Percentiles rank a stretch among this genome's conserved stretches.
Evolutionary conservation across 2,888 invertebrate species (phyloP).

Genomic region (Lithodes maja): DNA sequence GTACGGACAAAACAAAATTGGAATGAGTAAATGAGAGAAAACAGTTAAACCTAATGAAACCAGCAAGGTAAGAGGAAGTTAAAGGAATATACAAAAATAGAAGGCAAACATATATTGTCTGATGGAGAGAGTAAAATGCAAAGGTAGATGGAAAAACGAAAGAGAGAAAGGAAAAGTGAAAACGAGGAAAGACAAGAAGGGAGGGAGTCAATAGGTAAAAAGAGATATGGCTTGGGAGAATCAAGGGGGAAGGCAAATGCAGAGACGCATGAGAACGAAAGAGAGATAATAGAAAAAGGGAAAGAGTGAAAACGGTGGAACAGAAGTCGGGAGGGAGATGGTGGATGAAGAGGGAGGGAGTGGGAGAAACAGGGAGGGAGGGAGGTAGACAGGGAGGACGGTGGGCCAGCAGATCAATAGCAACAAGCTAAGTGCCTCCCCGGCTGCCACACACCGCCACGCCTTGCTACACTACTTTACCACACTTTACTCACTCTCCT

Average conservation of each 20-base stretch:
- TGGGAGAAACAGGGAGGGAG: neutral
- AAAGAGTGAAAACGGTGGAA: neutral
- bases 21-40: no score
- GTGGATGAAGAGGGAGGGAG: neutral
- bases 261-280: neutral
- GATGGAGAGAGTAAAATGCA: neutral
- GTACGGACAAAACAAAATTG: no score
- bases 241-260: neutral
- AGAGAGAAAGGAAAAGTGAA: neutral
- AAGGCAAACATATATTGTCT: neutral
- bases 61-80: neutral
- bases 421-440: conserved; percentile 1
- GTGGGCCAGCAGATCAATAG: conserved; percentile 1
- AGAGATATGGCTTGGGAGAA: neutral
- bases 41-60: no score
- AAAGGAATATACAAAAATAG: neutral
- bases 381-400: neutral
- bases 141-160: neutral
- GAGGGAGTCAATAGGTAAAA: neutral
- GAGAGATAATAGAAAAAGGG: neutral
- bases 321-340: neutral
- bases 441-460: conserved; percentile 1
- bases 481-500: neutral
- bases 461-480: neutral
- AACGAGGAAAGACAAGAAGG: neutral